Evolutionary conservation across 2,888 invertebrate genomes (phyloP), one percentile per base, ranked within the genome.

Genomic region (Xestia rhomboidea): DNA sequence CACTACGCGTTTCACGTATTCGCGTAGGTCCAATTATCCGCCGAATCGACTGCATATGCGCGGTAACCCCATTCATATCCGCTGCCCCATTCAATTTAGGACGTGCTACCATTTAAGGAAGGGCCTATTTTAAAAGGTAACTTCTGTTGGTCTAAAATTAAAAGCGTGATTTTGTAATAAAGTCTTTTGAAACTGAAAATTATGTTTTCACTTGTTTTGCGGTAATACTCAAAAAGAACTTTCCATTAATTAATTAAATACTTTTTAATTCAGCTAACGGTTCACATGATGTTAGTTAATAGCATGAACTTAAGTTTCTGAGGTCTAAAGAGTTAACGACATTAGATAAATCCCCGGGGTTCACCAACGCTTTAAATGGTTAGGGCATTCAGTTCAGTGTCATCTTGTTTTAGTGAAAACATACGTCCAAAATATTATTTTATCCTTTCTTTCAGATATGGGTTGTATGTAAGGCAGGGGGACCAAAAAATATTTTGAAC

Each of bases 1-100:
- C 76, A 76, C 80, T 83, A 79, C 70, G 86, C 87, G 85, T 84
- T 84, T 81, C 85, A 82, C 87, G 87, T 85, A 87, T 89, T 88
- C 87, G 89, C 85, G 83, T 86, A 88, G 76, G 78, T 83, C 90
- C 92, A 92, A 92, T 92, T 92, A 92, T 87, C 87, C 82, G 79
- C 83, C 81, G 86, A 87, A 89, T 85, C 88, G 80, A 84, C 85
- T 89, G 80, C 76, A 85, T 89, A 86, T 82, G 77, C 76, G 76
- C 76, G 54, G 54, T 79, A 73, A 77, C 76, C 82, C 86, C 84
- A 90, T 88, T 90, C 87, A 91, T 85, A 88, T 86, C 73, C 86
- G 51, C 51, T 64, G 70, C 51, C 71, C 81, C 71, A 81, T 87
- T 80, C 66, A 86, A 86, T 80, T 77, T 81, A 66, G 68, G 76